Evolutionary conservation across 92 coral and sea anemone genomes (phyloP).

Genomic region (Paragorgia papillata): DNA sequence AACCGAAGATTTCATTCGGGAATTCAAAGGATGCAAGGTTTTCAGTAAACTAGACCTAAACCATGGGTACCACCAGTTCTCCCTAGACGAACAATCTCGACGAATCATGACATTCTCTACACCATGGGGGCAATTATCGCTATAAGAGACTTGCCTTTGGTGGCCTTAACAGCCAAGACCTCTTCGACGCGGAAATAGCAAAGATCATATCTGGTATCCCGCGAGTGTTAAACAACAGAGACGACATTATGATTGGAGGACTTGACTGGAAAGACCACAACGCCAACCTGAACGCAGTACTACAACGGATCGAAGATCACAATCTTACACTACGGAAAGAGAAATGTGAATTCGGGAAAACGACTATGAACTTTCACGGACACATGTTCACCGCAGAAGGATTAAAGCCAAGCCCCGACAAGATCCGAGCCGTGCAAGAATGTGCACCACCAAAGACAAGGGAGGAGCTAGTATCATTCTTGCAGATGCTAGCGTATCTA

Average conservation of each 20-base stretch:
- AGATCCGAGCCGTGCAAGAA: no score
- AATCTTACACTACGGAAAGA: constrained; percentile 51
- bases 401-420: constrained; percentile 15
- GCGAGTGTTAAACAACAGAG: constrained; percentile 58
- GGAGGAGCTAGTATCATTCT: constrained; percentile 54
- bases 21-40: constrained; percentile 54
- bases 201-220: constrained; percentile 54
- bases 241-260: constrained; percentile 54
- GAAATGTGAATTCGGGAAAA: constrained; percentile 44
- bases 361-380: no score
- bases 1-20: constrained; percentile 52
- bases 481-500: neutral
- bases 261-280: constrained; percentile 54
- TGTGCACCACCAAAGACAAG: constrained; percentile 36
- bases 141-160: constrained; percentile 62
- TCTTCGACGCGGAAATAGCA: constrained; percentile 59
- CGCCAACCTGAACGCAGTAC: constrained; percentile 31
- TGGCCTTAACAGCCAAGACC: constrained; percentile 60
- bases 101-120: constrained; percentile 54
- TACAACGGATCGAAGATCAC: constrained; percentile 47
- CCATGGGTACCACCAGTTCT: neutral
- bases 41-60: no score
- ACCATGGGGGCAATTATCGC: constrained; percentile 63
- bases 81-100: constrained; percentile 43
- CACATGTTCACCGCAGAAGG: constrained; percentile 51